These are phyloP conservation scores for Camponotus fellah DNA, from an alignment of 2,888 invertebrate species.

Conservation along the genomic window DNA sequence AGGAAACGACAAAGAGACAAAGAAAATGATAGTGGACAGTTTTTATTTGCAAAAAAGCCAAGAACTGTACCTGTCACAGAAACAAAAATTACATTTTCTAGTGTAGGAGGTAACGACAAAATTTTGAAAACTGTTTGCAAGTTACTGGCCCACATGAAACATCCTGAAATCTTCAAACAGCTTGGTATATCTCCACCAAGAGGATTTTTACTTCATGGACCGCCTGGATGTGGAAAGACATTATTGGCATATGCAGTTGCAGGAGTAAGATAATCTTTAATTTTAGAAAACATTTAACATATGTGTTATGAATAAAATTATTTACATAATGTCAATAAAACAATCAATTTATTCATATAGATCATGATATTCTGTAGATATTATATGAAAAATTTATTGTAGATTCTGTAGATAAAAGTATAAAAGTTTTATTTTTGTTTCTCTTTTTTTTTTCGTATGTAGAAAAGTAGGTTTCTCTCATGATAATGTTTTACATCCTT, in stretches of 20 bases:
- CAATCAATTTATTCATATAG: background rate
- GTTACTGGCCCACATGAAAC: slow-evolving; percentile 94
- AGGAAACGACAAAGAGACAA: slow-evolving; percentile 85
- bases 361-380: background rate
- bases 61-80: slow-evolving; percentile 79
- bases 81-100: slow-evolving; percentile 89
- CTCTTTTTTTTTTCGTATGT: background rate
- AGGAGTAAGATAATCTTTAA: slow-evolving; percentile 87
- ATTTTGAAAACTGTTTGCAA: slow-evolving; percentile 91
- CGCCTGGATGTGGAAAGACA: slow-evolving; percentile 98
- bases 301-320: slow-evolving; percentile 11
- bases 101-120: slow-evolving; percentile 94
- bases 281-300: background rate
- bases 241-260: slow-evolving; percentile 94
- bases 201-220: slow-evolving; percentile 97
- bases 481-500: slow-evolving; percentile 31
- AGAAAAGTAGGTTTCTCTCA: background rate
- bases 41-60: slow-evolving; percentile 77
- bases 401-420: background rate
- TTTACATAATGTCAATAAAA: slow-evolving; percentile 7
- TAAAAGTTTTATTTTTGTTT: background rate
- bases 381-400: background rate
- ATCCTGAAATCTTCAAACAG: slow-evolving; percentile 95
- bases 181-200: slow-evolving; percentile 95
- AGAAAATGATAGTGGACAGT: slow-evolving; percentile 85